Evolutionary conservation across 2,113 vertebrate species (phyloP), one percentile per base, ranked within the genome.

Genomic region (Corythaixoides concolor): DNA sequence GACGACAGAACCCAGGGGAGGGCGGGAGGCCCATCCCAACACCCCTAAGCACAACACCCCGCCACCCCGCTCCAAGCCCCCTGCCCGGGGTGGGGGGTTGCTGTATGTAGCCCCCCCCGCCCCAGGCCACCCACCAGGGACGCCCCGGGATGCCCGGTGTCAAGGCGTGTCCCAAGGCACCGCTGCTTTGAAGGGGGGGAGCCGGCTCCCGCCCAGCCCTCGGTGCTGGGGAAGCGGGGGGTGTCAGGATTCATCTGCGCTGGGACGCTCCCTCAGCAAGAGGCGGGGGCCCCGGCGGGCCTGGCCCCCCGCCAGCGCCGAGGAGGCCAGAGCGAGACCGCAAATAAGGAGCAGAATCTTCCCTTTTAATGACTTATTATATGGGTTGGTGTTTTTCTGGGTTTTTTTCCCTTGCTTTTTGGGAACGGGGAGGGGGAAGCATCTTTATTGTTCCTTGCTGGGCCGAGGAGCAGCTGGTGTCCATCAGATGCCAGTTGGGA

Each of bases 311-410:
- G 90, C 96, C 96, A 96, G 95, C 88, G 6, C 67, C 1, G 55
- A 90, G 90, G 96, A 97, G 96, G 96, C 96, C 85, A 1, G 55
- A 96, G 92, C 5, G 4, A 94, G 95, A 95, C 96, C 96, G 7
- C 96, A 97, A 97, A 96, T 94, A 96, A 96, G 93, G 93, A 96
- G 95, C 96, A 97, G 96, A 97, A 96, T 97, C 96, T 97, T 96
- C 93, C 85, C 92, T 93, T 96, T 95, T 97, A 97, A 97, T 96
- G 95, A 90, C 96, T 96, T 95, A 94, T 97, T 97, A 97, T 96
- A 97, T 93, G 96, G 78, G 84, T 93, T 95, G 84, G 76, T 95
- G 55, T 49, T 49, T 49, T 49, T 49, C 47, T 49, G 47, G 47
- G 37, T 59, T 76, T 74, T 66, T 13, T 12, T 2, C 0, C 45